phyloP scores from a whole-genome alignment of 2,113 vertebrate genomes.

The Tachuris rubrigastra region DNA sequence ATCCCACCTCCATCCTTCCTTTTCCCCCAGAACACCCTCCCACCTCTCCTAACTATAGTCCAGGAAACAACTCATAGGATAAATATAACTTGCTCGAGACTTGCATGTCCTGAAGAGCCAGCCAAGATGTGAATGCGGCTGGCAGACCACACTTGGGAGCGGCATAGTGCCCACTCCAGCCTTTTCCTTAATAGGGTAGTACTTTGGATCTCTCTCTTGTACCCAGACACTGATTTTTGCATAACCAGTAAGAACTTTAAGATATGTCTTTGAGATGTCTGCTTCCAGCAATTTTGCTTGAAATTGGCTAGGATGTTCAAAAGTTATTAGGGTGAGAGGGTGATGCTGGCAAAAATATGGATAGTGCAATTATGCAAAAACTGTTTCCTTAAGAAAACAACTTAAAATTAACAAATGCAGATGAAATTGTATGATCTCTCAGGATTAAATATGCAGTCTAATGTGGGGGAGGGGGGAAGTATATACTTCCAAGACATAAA shows the following conservation, averaged over 20 bases:
- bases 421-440: neutral
- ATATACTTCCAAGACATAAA: neutral
- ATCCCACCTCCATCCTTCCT: neutral
- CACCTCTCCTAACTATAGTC: neutral
- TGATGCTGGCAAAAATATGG: neutral
- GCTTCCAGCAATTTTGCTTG: neutral
- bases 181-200: neutral
- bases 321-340: neutral
- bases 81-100: neutral
- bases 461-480: neutral
- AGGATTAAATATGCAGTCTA: neutral
- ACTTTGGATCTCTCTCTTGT: neutral
- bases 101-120: neutral
- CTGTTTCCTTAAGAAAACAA: constrained; percentile 8
- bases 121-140: neutral
- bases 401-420: neutral
- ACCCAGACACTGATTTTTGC: neutral
- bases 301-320: neutral
- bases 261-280: neutral
- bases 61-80: neutral
- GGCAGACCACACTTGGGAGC: neutral
- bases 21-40: neutral
- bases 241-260: neutral
- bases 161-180: accelerated
- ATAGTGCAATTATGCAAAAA: neutral